phyloP scores from a whole-genome alignment of 2,888 invertebrate species.

The Sepiola atlantica region DNA sequence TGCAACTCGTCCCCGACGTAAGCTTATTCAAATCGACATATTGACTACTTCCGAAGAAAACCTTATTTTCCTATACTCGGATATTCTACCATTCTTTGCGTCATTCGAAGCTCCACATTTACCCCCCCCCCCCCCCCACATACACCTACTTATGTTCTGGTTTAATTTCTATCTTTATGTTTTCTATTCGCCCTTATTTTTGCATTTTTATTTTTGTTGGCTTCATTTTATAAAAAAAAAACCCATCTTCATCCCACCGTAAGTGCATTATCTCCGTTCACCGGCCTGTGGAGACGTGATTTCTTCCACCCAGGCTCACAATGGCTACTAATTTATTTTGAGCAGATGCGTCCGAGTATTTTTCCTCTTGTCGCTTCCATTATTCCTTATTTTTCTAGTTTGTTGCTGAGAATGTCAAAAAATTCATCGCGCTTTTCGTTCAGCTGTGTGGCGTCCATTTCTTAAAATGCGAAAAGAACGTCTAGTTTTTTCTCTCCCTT shows the following conservation, averaged over 20 bases:
- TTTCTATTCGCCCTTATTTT: background rate
- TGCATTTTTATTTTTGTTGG: background rate
- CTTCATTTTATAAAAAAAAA: background rate
- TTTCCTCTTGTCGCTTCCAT: slow-evolving; percentile 1
- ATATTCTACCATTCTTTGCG: background rate
- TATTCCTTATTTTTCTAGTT: background rate
- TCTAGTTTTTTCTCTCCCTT: background rate
- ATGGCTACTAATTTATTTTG: background rate
- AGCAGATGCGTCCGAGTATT: background rate
- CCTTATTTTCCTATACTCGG: background rate
- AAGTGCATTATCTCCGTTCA: slow-evolving; percentile 8
- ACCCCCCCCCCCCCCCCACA: background rate
- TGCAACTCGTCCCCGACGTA: background rate
- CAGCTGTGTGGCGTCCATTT: background rate
- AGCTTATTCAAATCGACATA: background rate
- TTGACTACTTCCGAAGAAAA: background rate
- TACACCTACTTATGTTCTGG: background rate
- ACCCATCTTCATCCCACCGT: slow-evolving; percentile 18
- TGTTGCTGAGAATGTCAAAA: background rate
- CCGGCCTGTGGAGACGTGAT: background rate
- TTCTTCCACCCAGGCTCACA: background rate
- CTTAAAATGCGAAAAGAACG: background rate
- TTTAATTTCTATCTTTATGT: background rate
- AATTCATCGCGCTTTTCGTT: background rate
- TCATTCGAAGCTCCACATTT: background rate